phyloP scores from a whole-genome alignment of 2,797 vertebrate species.

The Hylomyscus alleni region DNA sequence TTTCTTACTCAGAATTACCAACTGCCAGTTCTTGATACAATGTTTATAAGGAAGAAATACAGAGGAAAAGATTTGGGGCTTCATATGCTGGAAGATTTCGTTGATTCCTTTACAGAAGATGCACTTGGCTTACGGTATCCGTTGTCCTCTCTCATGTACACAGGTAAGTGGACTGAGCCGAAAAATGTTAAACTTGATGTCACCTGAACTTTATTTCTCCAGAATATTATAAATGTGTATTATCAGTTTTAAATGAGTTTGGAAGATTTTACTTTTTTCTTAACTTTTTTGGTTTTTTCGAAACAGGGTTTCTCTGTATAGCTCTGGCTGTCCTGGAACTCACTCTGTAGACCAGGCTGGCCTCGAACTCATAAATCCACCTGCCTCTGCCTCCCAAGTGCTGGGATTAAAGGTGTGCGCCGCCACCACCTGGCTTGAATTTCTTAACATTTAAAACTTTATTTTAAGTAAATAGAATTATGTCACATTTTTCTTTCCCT shows the following conservation, averaged over 20 bases:
- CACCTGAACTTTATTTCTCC: slow-evolving; percentile 26
- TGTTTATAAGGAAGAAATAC: slow-evolving; percentile 93
- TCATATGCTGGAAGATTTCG: slow-evolving; percentile 94
- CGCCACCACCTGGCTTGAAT: no score
- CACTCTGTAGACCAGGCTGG: no score
- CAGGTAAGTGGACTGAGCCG: slow-evolving; percentile 88
- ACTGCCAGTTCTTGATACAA: slow-evolving; percentile 94
- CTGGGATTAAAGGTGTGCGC: no score
- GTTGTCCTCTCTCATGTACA: slow-evolving; percentile 89
- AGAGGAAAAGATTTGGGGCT: slow-evolving; percentile 90
- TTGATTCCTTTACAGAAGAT: slow-evolving; percentile 91
- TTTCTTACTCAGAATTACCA: slow-evolving; percentile 88
- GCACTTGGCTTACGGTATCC: slow-evolving; percentile 93
- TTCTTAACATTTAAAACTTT: no score
- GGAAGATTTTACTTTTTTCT: background rate
- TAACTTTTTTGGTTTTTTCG: no score
- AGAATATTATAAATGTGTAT: background rate
- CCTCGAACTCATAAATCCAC: no score
- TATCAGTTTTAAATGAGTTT: background rate
- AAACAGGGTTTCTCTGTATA: no score
- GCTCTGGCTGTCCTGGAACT: no score
- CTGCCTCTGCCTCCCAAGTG: no score
- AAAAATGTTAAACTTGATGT: slow-evolving; percentile 11
- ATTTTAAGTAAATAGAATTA: no score
- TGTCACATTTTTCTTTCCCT: no score